phyloP scores from a whole-genome alignment of 2,113 vertebrate species.

The Solea solea region DNA sequence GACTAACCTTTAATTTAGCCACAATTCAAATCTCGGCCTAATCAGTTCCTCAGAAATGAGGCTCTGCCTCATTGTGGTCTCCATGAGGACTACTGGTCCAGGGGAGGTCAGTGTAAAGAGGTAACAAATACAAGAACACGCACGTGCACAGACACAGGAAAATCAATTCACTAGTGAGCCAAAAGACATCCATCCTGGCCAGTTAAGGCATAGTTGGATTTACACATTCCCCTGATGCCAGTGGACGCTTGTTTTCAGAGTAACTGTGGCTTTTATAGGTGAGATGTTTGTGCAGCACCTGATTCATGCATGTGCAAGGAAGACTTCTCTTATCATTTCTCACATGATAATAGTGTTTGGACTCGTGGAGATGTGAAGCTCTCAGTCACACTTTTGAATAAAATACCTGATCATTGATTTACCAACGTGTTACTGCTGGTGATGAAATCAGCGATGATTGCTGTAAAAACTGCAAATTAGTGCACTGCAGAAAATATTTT shows the following conservation, averaged over 20 bases:
- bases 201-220: constrained; percentile 29
- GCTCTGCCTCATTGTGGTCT: too few species aligned
- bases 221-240: constrained; percentile 8
- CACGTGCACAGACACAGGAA: neutral
- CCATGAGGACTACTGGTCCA: too few species aligned
- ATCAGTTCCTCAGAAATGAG: too few species aligned
- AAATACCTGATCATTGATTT: neutral
- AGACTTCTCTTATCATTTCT: too few species aligned
- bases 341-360: neutral
- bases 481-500: too few species aligned
- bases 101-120: too few species aligned
- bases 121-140: constrained; percentile 1
- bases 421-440: neutral
- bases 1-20: too few species aligned
- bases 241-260: neutral
- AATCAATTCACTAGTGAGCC: constrained; percentile 49
- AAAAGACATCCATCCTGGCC: constrained; percentile 18
- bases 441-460: too few species aligned
- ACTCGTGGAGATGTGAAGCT: neutral
- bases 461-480: too few species aligned
- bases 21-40: too few species aligned
- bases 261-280: constrained; percentile 21
- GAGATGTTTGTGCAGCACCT: neutral
- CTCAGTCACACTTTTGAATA: neutral
- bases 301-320: neutral